Evolutionary conservation across 64 coral and sea anemone genomes (phyloP), one percentile per base, ranked within the genome.

Genomic region (Porites australiensis): DNA sequence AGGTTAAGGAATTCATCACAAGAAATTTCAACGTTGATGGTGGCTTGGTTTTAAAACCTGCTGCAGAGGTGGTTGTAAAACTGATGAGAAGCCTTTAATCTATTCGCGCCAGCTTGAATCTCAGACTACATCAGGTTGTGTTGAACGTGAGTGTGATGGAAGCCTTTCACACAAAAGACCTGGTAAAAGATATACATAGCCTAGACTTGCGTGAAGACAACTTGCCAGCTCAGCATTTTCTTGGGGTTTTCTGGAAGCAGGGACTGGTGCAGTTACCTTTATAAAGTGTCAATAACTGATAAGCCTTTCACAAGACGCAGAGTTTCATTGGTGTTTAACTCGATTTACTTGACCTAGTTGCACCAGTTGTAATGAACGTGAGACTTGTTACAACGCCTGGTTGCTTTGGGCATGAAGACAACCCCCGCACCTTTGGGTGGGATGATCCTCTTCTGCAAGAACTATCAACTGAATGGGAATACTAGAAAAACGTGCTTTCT

Each of bases 1-100:
- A 3, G 69, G 82, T 86, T 5, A 83, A 70, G 64, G 45, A 86
- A 6, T 50, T 69, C 12, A 46, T 69, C 0, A 15, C n/a, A 11
- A 69, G 64, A 23, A 86, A 86, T 8, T 86, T 70, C 18, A 69
- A 51, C 4, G 82, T 86, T 0, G 82, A 86, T 23, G 80, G 64
- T 20, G 59, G 80, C 13, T 20, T 83, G 13, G 58, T 49, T 16
- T 83, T 59, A 37, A 60, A 6, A 46, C 59, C 80, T 3, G 62
- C 79, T 44, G 47, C 79, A 61, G 57, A n/a, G 7, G 47, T 60
- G 13, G 13, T 21, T 13, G 46, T 83, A 20, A 65, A 5, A 18
- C 58, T 83, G 20, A 23, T 64, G 1, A 83, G 21, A 65, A 23
- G 45, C 5, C 63, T 20, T 0, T 59, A 83, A 83, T 13, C 80